A percentile compares a stretch with the other conserved stretches of the same genome.
Evolutionary conservation across 2,888 invertebrate species (phyloP).

Genomic region (Spilosoma lubricipeda): DNA sequence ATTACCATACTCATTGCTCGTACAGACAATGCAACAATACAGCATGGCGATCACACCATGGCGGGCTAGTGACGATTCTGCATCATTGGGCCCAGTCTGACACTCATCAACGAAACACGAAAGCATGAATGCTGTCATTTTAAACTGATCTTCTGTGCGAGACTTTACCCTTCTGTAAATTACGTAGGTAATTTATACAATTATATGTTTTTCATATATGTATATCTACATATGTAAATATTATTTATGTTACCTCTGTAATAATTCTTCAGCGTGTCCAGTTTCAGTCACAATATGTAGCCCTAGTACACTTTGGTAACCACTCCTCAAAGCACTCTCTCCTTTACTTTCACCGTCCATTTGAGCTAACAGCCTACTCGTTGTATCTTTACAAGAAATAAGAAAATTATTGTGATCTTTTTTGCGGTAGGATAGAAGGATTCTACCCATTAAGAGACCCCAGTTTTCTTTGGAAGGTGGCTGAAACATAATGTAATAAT

Average conservation of each 20-base stretch:
- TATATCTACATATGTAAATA: too few species aligned
- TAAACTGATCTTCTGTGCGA: too few species aligned
- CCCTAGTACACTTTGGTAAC: conserved; percentile 79
- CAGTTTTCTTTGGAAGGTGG: conserved; percentile 86
- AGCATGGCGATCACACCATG: too few species aligned
- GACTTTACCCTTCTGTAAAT: too few species aligned
- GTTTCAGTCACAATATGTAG: conserved; percentile 80
- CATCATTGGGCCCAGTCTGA: too few species aligned
- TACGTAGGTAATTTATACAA: too few species aligned
- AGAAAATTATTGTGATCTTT: conserved; percentile 70
- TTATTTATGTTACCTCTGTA: conserved; percentile 61
- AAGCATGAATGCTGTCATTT: too few species aligned
- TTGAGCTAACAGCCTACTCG: conserved; percentile 66
- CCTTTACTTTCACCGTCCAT: conserved; percentile 77
- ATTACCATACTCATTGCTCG: too few species aligned
- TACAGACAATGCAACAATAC: too few species aligned
- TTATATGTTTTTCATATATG: too few species aligned
- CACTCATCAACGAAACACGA: too few species aligned
- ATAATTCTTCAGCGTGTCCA: conserved; percentile 70
- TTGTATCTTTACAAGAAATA: conserved; percentile 74
- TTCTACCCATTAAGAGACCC: conserved; percentile 91
- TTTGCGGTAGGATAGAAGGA: conserved; percentile 87
- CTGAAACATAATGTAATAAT: conserved; percentile 50
- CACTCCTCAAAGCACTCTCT: conserved; percentile 76
- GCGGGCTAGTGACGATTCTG: too few species aligned